Conservation (phyloP, 2,797 vertebrate genomes). For the Antrozous pallidus region DNA sequence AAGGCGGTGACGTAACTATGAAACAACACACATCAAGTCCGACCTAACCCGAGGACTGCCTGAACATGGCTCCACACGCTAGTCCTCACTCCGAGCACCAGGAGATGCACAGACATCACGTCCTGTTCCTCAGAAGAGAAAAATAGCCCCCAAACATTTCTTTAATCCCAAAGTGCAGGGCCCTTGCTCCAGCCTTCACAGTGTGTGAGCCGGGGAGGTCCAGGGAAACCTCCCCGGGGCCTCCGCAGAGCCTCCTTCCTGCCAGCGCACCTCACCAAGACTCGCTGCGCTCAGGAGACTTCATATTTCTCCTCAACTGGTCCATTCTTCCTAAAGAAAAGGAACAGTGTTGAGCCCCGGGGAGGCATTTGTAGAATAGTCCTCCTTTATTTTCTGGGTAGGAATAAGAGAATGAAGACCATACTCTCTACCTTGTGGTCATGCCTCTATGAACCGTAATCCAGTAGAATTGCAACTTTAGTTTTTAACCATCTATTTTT, state of each 20-base stretch:
- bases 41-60: too few species aligned
- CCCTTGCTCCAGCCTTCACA: fast-evolving
- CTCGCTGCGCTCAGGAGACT: background rate
- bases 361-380: background rate
- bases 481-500: background rate
- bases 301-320: background rate
- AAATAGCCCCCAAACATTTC: background rate
- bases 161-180: background rate
- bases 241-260: background rate
- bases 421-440: background rate
- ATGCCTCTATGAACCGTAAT: background rate
- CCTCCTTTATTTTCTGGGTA: background rate
- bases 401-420: background rate
- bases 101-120: background rate
- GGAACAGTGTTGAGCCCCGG: background rate
- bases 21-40: too few species aligned
- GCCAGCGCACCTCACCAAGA: background rate
- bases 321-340: background rate
- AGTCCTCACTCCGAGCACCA: background rate
- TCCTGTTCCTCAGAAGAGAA: background rate
- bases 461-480: background rate
- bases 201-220: background rate
- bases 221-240: fast-evolving
- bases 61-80: background rate
- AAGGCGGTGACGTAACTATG: too few species aligned